Evolutionary conservation across 2,888 invertebrate species (phyloP).

Genomic region (Heteromurus nitidus): DNA sequence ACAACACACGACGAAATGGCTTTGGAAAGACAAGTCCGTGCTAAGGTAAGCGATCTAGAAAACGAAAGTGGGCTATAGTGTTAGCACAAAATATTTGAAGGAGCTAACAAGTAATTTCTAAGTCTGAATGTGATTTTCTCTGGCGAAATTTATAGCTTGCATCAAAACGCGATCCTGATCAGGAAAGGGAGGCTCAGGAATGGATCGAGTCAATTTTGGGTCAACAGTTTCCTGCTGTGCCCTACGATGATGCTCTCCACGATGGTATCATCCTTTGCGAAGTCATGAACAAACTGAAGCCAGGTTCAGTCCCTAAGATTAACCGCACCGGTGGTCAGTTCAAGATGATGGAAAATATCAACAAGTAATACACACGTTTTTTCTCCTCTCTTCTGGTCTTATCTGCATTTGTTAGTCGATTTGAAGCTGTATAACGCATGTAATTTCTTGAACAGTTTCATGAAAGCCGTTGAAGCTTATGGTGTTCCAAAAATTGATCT

Average conservation of each 20-base stretch:
- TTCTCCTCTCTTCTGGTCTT: background rate
- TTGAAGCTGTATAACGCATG: background rate
- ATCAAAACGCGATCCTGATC: conserved; percentile 85
- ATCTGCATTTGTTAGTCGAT: background rate
- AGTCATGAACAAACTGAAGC: conserved; percentile 93
- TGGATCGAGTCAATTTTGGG: conserved; percentile 94
- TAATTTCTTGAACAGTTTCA: conserved; percentile 80
- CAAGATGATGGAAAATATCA: conserved; percentile 99
- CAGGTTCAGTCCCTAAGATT: conserved; percentile 91
- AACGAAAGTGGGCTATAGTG: no score
- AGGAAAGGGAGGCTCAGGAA: conserved; percentile 91
- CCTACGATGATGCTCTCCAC: conserved; percentile 91
- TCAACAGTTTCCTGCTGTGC: conserved; percentile 88
- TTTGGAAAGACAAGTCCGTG: conserved; percentile 93
- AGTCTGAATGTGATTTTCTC: conserved; percentile 69
- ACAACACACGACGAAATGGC: no score
- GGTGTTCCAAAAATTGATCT: conserved; percentile 94
- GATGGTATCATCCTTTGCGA: conserved; percentile 95
- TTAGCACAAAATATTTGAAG: no score
- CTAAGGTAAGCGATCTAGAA: conserved; percentile 88
- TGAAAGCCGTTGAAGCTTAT: conserved; percentile 88
- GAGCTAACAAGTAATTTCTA: no score
- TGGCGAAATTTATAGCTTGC: background rate
- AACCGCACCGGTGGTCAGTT: conserved; percentile 97
- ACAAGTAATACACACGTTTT: conserved; percentile 81